phyloP scores from a whole-genome alignment of 2,888 invertebrate species.

The Orthosia incerta region DNA sequence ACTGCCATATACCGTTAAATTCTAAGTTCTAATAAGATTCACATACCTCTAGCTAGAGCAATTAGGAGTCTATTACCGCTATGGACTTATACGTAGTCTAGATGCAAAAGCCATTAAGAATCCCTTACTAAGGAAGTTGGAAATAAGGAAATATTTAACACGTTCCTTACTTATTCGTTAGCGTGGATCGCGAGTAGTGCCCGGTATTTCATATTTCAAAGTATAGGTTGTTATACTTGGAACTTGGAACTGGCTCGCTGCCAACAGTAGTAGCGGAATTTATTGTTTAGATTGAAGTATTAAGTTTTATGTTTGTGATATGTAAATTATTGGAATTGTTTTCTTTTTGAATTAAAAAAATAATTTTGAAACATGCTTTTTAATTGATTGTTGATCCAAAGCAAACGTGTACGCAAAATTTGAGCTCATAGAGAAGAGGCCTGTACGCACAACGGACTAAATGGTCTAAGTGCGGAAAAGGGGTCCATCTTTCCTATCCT shows the following conservation, averaged over 20 bases:
- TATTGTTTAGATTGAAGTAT: constrained; percentile 42
- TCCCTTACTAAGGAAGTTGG: constrained; percentile 2
- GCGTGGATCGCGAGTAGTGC: background rate
- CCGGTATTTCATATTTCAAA: constrained; percentile 40
- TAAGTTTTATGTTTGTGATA: constrained; percentile 12
- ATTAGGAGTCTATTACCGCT: background rate
- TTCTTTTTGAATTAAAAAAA: no score
- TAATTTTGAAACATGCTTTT: no score
- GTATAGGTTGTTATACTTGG: constrained; percentile 41
- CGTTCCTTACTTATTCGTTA: constrained; percentile 14
- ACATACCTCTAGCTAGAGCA: background rate
- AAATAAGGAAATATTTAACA: constrained; percentile 1
- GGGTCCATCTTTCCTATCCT: no score
- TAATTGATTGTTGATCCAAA: no score
- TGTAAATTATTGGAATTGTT: background rate
- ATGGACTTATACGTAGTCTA: background rate
- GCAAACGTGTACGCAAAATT: no score
- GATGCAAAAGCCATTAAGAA: background rate
- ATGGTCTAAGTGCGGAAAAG: no score
- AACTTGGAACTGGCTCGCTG: constrained; percentile 27
- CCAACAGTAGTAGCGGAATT: constrained; percentile 43
- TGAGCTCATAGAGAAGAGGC: no score
- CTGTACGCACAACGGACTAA: no score
- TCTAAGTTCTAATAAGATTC: background rate
- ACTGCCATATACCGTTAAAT: background rate